Evolutionary conservation across 1,140 invertebrate genomes (phyloP).

Genomic region (Calephelis virginiensis): DNA sequence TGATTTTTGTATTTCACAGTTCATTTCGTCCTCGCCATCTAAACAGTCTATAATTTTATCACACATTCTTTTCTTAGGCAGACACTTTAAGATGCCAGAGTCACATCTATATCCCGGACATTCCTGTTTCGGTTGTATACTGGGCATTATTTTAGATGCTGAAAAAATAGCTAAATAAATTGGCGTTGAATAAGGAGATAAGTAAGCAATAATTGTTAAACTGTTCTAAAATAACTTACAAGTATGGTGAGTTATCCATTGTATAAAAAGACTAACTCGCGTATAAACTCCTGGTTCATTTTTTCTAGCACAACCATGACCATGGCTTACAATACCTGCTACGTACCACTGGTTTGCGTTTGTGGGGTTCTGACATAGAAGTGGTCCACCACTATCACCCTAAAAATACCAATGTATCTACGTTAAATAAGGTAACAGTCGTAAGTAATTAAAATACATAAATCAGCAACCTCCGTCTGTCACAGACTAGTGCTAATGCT

Average conservation of each 20-base stretch:
- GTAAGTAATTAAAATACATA: no score
- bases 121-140: slow-evolving; percentile 76
- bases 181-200: no score
- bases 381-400: slow-evolving; percentile 89
- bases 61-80: slow-evolving; percentile 82
- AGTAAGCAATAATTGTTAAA: no score
- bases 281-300: slow-evolving; percentile 91
- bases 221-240: slow-evolving; percentile 46
- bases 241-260: slow-evolving; percentile 84
- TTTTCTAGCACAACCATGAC: slow-evolving; percentile 88
- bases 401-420: slow-evolving; percentile 44
- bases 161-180: slow-evolving; percentile 33
- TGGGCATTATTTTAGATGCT: slow-evolving; percentile 71
- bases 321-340: slow-evolving; percentile 89
- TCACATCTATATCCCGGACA: slow-evolving; percentile 86
- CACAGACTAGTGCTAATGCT: no score
- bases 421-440: not conserved
- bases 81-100: slow-evolving; percentile 81
- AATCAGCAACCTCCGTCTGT: no score
- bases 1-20: slow-evolving; percentile 72
- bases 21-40: slow-evolving; percentile 86
- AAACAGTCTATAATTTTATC: slow-evolving; percentile 87
- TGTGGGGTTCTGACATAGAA: slow-evolving; percentile 84
- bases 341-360: slow-evolving; percentile 84
- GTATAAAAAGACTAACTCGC: slow-evolving; percentile 83